A percentile compares a stretch with the other conserved stretches of the same genome.
Evolutionary conservation across 2,113 vertebrate species (phyloP).

Genomic region (Podilymbus podiceps): DNA sequence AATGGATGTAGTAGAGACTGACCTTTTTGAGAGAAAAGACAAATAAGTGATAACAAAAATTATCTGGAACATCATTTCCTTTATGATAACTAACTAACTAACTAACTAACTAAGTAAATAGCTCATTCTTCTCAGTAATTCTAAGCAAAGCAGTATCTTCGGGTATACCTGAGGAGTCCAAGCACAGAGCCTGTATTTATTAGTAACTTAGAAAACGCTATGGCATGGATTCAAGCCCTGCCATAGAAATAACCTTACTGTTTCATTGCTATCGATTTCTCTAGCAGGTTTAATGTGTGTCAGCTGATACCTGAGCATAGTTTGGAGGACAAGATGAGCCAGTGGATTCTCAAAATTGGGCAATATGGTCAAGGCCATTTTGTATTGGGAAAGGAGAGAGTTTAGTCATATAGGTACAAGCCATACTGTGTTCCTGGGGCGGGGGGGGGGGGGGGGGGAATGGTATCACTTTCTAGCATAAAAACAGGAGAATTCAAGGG

Average conservation of each 20-base stretch:
- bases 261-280: background rate
- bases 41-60: background rate
- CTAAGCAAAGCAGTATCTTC: background rate
- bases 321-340: background rate
- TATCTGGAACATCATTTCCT: background rate
- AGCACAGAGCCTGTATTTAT: background rate
- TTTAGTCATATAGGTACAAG: background rate
- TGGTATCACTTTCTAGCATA: background rate
- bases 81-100: too few relatives aligned
- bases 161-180: background rate
- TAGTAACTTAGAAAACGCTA: background rate
- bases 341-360: background rate
- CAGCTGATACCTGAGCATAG: background rate
- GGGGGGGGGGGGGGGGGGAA: too few relatives aligned
- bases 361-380: background rate
- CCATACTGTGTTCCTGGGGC: background rate
- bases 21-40: background rate
- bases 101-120: too few relatives aligned
- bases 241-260: background rate
- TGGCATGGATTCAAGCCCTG: background rate
- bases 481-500: background rate
- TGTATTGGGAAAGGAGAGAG: background rate
- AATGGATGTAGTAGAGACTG: background rate
- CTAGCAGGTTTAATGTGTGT: background rate
- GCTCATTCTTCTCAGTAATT: background rate